Evolutionary conservation across 2,797 vertebrate species (phyloP).

Genomic region (Hydrocynus forskahlii): DNA sequence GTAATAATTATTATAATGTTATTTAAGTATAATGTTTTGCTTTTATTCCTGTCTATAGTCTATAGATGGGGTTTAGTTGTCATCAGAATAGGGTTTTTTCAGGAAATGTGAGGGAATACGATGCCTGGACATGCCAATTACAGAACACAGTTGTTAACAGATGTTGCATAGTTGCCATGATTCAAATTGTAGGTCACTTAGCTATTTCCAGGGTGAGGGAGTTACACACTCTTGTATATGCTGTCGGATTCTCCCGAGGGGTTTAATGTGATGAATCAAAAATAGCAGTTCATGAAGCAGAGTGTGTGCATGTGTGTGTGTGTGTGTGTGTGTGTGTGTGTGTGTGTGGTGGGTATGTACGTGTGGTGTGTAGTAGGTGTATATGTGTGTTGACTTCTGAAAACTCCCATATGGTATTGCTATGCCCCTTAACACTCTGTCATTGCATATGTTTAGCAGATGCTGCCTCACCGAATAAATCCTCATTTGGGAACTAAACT

Average conservation of each 20-base stretch:
- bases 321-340: constrained; percentile 23
- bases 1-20: too few species aligned
- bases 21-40: too few species aligned
- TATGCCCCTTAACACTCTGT: constrained; percentile 29
- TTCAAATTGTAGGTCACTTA: constrained; percentile 23
- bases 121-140: constrained; percentile 12
- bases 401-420: constrained; percentile 31
- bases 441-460: constrained; percentile 52
- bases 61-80: not conserved
- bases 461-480: constrained; percentile 38
- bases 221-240: not conserved
- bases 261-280: constrained; percentile 12
- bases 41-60: too few species aligned
- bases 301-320: constrained; percentile 13
- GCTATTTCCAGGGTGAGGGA: constrained; percentile 9
- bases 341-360: constrained; percentile 22
- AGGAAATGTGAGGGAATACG: not conserved
- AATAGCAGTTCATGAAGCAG: constrained; percentile 1
- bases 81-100: not conserved
- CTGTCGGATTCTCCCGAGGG: constrained; percentile 5
- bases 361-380: constrained; percentile 6
- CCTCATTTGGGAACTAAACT: not conserved
- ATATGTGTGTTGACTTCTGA: constrained; percentile 15
- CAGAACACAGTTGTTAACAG: constrained; percentile 18
- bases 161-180: constrained; percentile 9